Conservation (phyloP, 2,888 invertebrate species). For the Dorcus hopei region DNA sequence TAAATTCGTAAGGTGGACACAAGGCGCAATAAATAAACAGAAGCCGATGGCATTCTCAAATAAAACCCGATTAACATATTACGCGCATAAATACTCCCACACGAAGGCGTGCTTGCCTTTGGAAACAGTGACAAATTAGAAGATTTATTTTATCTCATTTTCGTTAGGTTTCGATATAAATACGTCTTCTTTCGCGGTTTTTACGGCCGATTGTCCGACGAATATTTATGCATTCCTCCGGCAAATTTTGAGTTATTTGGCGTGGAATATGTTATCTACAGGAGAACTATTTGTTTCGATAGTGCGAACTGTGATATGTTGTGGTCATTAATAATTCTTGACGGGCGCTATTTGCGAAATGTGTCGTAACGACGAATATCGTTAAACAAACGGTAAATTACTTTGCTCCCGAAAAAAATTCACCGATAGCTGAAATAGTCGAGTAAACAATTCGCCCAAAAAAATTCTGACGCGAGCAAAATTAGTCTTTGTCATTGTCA, state of each 20-base stretch:
- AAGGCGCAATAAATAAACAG: conserved; percentile 42
- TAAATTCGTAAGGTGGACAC: conserved; percentile 39
- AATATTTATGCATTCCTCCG: not conserved
- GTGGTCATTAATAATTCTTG: not conserved
- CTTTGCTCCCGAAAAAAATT: not conserved
- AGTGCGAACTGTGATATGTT: not conserved
- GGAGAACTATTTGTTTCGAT: not conserved
- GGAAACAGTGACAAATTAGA: conserved; percentile 46
- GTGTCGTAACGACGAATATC: not conserved
- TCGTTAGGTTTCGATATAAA: conserved; percentile 10
- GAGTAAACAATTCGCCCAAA: no score
- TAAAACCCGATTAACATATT: conserved; percentile 45
- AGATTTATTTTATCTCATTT: conserved; percentile 37
- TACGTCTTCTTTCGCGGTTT: not conserved
- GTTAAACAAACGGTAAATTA: not conserved
- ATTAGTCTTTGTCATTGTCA: no score
- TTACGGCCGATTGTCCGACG: not conserved
- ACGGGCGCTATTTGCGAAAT: not conserved
- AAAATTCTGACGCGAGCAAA: no score
- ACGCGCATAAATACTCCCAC: conserved; percentile 44
- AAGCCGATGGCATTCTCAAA: conserved; percentile 41
- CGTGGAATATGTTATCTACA: not conserved
- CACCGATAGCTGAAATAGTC: no score
- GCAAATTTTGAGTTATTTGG: no score
- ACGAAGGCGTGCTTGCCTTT: conserved; percentile 32